Evolutionary conservation across 2,113 vertebrate species (phyloP).

Genomic region (Propithecus coquereli): DNA sequence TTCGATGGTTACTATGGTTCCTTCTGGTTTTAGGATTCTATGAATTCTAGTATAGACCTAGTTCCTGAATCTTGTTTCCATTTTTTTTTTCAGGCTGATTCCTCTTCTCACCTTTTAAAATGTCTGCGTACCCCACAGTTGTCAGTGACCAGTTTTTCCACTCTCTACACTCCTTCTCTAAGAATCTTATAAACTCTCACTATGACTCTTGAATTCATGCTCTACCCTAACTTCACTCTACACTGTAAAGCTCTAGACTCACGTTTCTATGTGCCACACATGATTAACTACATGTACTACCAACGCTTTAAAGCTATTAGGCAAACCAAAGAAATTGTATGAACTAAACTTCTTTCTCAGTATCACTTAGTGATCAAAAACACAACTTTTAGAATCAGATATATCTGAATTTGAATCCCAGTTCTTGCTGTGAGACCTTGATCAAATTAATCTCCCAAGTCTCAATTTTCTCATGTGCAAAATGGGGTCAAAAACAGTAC

Average conservation of each 20-base stretch:
- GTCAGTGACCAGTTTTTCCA: constrained; percentile 1
- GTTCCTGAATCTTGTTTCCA: neutral
- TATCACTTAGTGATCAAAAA: neutral
- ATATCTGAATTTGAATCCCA: neutral
- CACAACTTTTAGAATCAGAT: constrained; percentile 23
- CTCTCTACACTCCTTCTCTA: neutral
- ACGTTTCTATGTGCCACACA: neutral
- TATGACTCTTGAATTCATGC: neutral
- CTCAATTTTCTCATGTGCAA: neutral
- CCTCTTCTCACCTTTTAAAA: neutral
- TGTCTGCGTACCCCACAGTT: neutral
- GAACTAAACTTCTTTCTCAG: constrained; percentile 9
- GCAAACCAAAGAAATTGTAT: neutral
- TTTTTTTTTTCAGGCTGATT: neutral
- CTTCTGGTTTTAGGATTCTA: constrained; percentile 3
- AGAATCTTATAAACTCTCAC: constrained; percentile 6
- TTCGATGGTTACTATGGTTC: neutral
- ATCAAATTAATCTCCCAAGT: constrained; percentile 15
- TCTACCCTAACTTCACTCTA: neutral
- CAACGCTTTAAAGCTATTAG: neutral
- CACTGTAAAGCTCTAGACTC: neutral
- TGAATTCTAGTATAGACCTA: neutral
- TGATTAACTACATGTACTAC: neutral
- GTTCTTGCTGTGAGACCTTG: neutral
- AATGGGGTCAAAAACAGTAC: neutral